A percentile compares a stretch with the other conserved stretches of the same genome.
phyloP scores from a whole-genome alignment of 1,140 invertebrate genomes.

The Galleria mellonella region DNA sequence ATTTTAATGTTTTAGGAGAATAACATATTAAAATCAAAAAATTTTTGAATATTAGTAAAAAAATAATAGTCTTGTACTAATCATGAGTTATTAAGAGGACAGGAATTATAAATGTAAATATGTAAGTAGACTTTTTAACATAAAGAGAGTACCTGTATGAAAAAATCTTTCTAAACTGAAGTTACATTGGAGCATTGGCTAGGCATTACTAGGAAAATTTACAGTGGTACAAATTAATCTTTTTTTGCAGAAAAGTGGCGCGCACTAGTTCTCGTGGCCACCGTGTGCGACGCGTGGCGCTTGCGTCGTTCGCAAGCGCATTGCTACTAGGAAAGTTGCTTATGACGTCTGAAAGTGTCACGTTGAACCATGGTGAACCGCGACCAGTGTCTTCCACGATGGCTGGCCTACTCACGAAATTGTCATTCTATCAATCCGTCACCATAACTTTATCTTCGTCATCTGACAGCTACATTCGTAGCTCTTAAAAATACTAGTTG shows the following conservation, averaged over 20 bases:
- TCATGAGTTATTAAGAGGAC: no score
- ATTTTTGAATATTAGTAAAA: no score
- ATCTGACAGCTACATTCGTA: slow-evolving; percentile 25
- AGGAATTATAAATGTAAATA: no score
- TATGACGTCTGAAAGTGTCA: slow-evolving; percentile 70
- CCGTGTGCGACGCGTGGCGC: slow-evolving; percentile 44
- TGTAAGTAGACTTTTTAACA: no score
- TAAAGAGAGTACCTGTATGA: no score
- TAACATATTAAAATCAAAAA: no score
- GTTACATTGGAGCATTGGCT: slow-evolving; percentile 5
- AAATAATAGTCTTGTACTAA: no score
- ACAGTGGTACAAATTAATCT: slow-evolving; percentile 37
- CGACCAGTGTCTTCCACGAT: slow-evolving; percentile 55
- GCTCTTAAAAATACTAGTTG: slow-evolving; percentile 21
- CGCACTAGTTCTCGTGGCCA: slow-evolving; percentile 28
- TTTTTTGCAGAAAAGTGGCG: slow-evolving; percentile 53
- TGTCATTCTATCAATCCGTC: slow-evolving; percentile 69
- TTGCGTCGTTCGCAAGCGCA: slow-evolving; percentile 42
- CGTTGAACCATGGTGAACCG: slow-evolving; percentile 70
- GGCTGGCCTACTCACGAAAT: slow-evolving; percentile 66
- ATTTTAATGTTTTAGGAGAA: no score
- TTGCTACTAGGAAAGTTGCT: slow-evolving; percentile 72
- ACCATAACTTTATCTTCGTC: slow-evolving; percentile 55
- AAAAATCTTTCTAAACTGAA: neutral
- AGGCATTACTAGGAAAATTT: slow-evolving; percentile 30